Percentiles rank a stretch among this genome's conserved stretches.
phyloP scores from a whole-genome alignment of 2,888 invertebrate genomes.

The Drosophila trichaetosa region DNA sequence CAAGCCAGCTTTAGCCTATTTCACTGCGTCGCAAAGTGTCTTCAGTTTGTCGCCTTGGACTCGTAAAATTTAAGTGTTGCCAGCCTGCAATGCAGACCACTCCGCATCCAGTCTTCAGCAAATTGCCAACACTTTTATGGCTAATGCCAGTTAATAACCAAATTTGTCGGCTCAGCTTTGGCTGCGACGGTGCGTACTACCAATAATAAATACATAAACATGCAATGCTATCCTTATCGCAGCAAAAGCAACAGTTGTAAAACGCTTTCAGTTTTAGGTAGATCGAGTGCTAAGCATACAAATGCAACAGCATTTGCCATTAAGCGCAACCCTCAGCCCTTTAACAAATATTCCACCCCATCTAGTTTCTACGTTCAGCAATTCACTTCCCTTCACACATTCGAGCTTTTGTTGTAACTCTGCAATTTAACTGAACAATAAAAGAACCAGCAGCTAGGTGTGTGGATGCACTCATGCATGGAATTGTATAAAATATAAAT shows the following conservation, averaged over 20 bases:
- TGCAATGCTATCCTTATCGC: constrained; percentile 13
- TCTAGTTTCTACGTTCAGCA: constrained; percentile 11
- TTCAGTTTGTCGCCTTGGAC: constrained; percentile 49
- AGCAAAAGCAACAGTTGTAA: constrained; percentile 23
- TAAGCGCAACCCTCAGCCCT: not conserved
- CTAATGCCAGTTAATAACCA: constrained; percentile 65
- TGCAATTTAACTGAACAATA: constrained; percentile 63
- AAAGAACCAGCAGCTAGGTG: constrained; percentile 31
- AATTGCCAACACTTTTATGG: constrained; percentile 44
- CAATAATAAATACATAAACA: constrained; percentile 29
- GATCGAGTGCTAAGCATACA: constrained; percentile 21
- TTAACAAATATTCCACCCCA: not conserved
- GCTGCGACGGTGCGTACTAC: not conserved
- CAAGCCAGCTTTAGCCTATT: not conserved
- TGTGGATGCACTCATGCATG: not conserved
- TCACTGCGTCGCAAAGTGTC: constrained; percentile 1
- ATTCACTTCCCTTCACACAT: constrained; percentile 29
- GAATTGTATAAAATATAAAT: constrained; percentile 9
- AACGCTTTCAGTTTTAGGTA: constrained; percentile 29
- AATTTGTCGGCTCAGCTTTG: constrained; percentile 69
- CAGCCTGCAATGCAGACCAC: constrained; percentile 21
- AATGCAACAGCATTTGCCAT: constrained; percentile 9
- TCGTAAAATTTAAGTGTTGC: constrained; percentile 58
- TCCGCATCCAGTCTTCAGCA: not conserved
- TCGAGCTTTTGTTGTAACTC: constrained; percentile 32